Evolutionary conservation across 2,888 invertebrate species (phyloP).

Genomic region (Cephus pygmeus): DNA sequence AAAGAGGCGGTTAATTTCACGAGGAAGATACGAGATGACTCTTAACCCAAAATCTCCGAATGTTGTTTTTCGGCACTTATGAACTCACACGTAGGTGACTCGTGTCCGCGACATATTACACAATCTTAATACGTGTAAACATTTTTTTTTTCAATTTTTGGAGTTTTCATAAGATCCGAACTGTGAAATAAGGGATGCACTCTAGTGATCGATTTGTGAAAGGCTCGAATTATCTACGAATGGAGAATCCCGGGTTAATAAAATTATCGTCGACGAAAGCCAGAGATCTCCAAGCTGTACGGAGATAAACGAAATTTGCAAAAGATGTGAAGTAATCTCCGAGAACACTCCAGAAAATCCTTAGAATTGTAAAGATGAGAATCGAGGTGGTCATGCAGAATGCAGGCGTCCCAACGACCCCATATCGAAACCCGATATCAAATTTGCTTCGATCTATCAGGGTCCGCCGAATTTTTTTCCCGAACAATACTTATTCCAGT

Average conservation of each 20-base stretch:
- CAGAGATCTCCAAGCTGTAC: background rate
- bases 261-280: background rate
- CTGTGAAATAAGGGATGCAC: no score
- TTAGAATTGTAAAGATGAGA: background rate
- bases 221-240: no score
- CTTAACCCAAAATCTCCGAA: background rate
- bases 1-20: background rate
- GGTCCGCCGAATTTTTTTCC: background rate
- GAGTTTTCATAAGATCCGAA: no score
- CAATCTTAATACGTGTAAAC: no score
- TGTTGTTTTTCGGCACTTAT: no score
- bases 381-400: background rate
- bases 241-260: background rate
- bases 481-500: background rate
- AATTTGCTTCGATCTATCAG: background rate
- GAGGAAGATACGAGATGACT: background rate
- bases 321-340: background rate
- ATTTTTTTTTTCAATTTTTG: no score
- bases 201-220: no score
- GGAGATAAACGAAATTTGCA: background rate
- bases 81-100: no score
- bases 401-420: background rate
- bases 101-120: no score
- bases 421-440: background rate
- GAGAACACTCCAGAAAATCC: background rate